Evolutionary conservation across 2,888 invertebrate species (phyloP).

Genomic region (Paralinhomoeus sp.): DNA sequence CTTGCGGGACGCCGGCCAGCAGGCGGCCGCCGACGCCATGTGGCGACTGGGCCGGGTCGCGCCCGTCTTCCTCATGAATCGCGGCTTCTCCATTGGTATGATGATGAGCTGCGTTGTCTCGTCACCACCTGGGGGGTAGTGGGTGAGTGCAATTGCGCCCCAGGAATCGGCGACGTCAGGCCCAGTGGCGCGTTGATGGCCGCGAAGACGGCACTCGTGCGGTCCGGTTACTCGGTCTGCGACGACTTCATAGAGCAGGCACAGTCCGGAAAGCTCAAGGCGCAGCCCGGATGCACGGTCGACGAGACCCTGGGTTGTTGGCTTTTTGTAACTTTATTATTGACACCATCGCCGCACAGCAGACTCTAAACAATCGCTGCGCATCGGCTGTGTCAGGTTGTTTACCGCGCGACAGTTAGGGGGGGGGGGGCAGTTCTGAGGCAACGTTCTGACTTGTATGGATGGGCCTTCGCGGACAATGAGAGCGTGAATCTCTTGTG

Average conservation of each 20-base stretch:
- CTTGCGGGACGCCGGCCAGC: slow-evolving; percentile 37
- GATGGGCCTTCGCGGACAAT: too few species aligned
- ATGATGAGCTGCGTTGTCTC: too few species aligned
- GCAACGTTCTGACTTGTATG: too few species aligned
- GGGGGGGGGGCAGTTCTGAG: too few species aligned
- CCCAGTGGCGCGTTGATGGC: slow-evolving; percentile 58
- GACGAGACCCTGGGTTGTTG: slow-evolving; percentile 27
- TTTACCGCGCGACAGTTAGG: too few species aligned
- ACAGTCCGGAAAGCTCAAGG: slow-evolving; percentile 56
- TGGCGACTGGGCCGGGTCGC: slow-evolving; percentile 67
- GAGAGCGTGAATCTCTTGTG: too few species aligned
- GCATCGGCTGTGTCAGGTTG: too few species aligned
- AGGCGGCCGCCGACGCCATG: slow-evolving; percentile 61
- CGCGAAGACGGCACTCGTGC: slow-evolving; percentile 56
- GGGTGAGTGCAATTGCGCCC: too few species aligned
- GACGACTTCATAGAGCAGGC: slow-evolving; percentile 62
- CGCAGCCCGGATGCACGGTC: slow-evolving; percentile 33
- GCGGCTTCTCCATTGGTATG: slow-evolving; percentile 17
- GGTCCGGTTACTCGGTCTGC: slow-evolving; percentile 60
- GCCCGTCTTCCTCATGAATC: slow-evolving; percentile 37
- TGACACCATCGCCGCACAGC: too few species aligned
- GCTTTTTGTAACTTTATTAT: too few species aligned
- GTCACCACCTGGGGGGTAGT: too few species aligned
- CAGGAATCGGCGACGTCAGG: slow-evolving; percentile 57
- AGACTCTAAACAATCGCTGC: too few species aligned